Evolutionary conservation across 2,888 invertebrate species (phyloP).

Genomic region (Pachymerium ferrugineum): DNA sequence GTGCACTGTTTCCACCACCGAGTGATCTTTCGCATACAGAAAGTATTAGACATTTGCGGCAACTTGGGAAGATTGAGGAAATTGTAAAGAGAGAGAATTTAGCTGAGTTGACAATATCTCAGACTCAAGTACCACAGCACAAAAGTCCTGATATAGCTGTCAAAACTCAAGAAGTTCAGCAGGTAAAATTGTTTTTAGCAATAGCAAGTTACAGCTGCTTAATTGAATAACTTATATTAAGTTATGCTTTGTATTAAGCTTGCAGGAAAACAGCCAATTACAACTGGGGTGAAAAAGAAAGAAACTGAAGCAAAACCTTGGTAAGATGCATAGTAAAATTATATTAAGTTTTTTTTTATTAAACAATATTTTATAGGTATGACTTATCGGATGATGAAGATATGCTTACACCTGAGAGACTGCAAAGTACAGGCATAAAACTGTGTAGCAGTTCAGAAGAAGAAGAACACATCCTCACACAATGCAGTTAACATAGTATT

Average conservation of each 20-base stretch:
- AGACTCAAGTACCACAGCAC: conserved; percentile 36
- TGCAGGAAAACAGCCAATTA: conserved; percentile 17
- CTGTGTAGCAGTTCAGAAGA: conserved; percentile 40
- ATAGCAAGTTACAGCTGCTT: background rate
- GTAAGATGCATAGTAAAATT: background rate
- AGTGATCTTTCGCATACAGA: conserved; percentile 43
- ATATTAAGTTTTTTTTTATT: background rate
- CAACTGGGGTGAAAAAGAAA: background rate
- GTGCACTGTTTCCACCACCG: conserved; percentile 41
- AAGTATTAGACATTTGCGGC: conserved; percentile 41
- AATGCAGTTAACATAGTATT: background rate
- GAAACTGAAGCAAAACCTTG: background rate
- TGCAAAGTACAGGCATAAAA: conserved; percentile 36
- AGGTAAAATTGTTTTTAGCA: conserved; percentile 3
- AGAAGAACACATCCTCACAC: conserved; percentile 33
- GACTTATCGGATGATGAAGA: conserved; percentile 44
- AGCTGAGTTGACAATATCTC: conserved; percentile 36
- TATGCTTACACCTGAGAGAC: conserved; percentile 39
- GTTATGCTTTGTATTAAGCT: background rate
- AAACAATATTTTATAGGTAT: conserved; percentile 39
- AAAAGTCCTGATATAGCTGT: conserved; percentile 38
- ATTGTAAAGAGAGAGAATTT: conserved; percentile 34
- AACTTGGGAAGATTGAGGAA: conserved; percentile 40
- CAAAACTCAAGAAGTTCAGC: background rate
- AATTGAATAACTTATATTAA: background rate